Conservation (phyloP, 2,797 vertebrate genomes). For the Sebastes kiyomatsui region DNA sequence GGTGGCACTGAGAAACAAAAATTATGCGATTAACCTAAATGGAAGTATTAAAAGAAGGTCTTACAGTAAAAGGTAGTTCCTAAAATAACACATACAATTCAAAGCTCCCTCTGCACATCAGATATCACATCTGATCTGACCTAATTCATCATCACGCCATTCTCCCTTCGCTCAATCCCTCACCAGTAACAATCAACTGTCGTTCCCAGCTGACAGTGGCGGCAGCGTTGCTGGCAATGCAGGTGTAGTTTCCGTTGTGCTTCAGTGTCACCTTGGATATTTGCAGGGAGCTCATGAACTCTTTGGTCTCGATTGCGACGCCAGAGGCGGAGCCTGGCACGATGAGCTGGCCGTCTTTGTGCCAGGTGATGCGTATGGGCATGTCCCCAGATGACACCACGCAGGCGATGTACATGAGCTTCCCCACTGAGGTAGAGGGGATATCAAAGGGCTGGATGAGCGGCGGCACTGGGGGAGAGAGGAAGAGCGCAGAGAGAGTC, state of each 20-base stretch:
- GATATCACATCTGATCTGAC: conserved; percentile 10
- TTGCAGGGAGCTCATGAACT: conserved; percentile 98
- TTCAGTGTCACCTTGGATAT: conserved; percentile 98
- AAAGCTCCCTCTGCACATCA: conserved; percentile 11
- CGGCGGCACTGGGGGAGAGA: conserved; percentile 87
- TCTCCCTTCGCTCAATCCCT: conserved; percentile 50
- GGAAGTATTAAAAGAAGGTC: neutral
- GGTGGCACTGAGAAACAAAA: conserved; percentile 87
- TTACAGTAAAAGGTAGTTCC: neutral
- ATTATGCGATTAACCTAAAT: neutral
- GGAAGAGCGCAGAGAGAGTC: conserved; percentile 62
- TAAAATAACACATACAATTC: conserved; percentile 13
- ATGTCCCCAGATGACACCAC: conserved; percentile 99
- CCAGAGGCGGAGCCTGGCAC: conserved; percentile 90
- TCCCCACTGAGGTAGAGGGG: conserved; percentile 96
- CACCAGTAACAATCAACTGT: conserved; percentile 96
- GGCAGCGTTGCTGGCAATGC: conserved; percentile 94
- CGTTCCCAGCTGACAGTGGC: conserved; percentile 97
- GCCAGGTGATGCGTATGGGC: conserved; percentile 99
- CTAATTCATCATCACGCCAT: conserved; percentile 16
- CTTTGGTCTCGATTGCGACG: conserved; percentile 97
- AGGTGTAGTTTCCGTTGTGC: conserved; percentile 99
- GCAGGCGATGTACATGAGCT: conserved; percentile 98
- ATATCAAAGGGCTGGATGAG: conserved; percentile 99
- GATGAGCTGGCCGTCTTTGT: conserved; percentile 97